These are phyloP conservation scores for Anguilla megastoma DNA, from an alignment of 2,797 vertebrate genomes.

Conservation along the genomic window DNA sequence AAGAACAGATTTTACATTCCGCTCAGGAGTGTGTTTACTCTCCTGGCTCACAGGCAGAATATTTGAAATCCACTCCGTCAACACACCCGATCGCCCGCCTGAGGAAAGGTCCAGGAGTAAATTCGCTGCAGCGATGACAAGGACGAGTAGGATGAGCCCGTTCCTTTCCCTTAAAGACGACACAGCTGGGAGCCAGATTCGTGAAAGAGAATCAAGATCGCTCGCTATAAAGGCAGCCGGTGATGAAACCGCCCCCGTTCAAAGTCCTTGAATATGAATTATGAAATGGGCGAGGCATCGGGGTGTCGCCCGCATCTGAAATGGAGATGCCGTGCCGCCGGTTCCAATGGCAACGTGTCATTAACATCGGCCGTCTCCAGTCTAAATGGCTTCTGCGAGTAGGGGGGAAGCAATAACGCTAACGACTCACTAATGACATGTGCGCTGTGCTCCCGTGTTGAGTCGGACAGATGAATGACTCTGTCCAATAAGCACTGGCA, in stretches of 20 bases:
- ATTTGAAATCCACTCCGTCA: constrained; percentile 4
- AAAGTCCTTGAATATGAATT: neutral
- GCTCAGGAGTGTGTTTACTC: neutral
- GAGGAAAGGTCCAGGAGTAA: neutral
- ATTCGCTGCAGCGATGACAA: neutral
- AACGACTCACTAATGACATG: neutral
- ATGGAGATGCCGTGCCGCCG: neutral
- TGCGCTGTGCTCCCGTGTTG: neutral
- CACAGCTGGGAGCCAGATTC: neutral
- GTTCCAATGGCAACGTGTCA: neutral
- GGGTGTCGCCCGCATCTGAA: neutral
- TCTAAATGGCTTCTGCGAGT: neutral
- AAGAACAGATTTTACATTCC: neutral
- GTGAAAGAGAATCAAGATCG: neutral
- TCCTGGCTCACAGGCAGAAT: neutral
- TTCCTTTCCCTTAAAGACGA: neutral
- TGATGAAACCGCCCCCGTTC: neutral
- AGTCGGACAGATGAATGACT: neutral
- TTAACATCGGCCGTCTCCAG: neutral
- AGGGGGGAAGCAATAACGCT: neutral
- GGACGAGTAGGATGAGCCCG: neutral
- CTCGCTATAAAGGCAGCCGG: neutral
- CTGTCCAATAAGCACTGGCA: neutral
- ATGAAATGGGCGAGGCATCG: neutral
- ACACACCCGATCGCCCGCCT: neutral